These are phyloP conservation scores for Ectropis grisescens DNA, from an alignment of 1,140 invertebrate genomes.

Conservation along the genomic window DNA sequence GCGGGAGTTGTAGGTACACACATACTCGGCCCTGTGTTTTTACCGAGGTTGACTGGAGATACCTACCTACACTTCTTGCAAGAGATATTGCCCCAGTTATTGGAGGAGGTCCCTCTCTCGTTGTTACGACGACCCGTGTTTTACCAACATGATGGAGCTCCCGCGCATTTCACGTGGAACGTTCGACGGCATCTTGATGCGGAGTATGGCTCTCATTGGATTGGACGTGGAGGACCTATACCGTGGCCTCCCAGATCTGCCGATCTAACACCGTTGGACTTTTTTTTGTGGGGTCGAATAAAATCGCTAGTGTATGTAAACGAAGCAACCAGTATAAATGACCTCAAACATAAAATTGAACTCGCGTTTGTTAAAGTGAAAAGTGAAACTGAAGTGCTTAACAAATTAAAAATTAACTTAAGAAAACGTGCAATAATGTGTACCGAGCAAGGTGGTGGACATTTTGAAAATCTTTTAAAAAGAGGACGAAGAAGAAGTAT, in stretches of 20 bases:
- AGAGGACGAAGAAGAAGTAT: too few species aligned
- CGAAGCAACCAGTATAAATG: too few species aligned
- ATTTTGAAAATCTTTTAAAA: too few species aligned
- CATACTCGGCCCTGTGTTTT: neutral
- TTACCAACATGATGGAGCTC: slow-evolving; percentile 2
- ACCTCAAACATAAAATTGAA: too few species aligned
- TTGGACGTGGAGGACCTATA: slow-evolving; percentile 1
- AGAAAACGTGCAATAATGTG: too few species aligned
- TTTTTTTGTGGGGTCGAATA: slow-evolving; percentile 1
- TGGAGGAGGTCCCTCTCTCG: neutral
- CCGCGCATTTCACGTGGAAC: neutral
- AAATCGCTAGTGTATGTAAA: slow-evolving; percentile 1
- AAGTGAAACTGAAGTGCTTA: too few species aligned
- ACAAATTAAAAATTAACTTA: too few species aligned
- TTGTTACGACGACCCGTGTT: neutral
- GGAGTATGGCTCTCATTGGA: neutral
- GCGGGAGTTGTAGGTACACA: neutral
- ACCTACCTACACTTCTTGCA: neutral
- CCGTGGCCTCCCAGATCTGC: slow-evolving; percentile 3
- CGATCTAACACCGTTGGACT: too few species aligned
- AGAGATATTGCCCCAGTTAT: neutral
- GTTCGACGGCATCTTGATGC: neutral
- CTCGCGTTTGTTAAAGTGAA: too few species aligned
- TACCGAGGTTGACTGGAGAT: neutral
- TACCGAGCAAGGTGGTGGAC: too few species aligned